phyloP scores from a whole-genome alignment of 2,113 vertebrate species.

The Eulemur rufifrons region DNA sequence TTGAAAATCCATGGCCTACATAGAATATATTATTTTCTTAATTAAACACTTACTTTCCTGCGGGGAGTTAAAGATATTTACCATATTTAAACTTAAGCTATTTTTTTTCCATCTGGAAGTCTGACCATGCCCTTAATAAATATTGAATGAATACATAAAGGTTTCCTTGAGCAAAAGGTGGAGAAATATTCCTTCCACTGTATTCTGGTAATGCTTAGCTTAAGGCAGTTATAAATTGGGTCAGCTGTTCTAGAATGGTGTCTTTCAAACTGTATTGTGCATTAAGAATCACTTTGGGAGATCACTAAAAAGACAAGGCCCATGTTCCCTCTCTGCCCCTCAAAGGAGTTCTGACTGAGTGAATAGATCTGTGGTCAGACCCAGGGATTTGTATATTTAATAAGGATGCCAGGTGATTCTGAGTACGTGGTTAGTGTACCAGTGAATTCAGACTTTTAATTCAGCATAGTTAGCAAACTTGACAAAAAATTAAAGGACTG shows the following conservation, averaged over 20 bases:
- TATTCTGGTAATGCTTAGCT: background rate
- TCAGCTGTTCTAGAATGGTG: background rate
- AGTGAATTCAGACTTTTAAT: background rate
- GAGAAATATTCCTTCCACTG: background rate
- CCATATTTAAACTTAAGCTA: background rate
- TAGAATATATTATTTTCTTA: background rate
- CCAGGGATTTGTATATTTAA: background rate
- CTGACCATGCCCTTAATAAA: background rate
- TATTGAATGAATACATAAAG: background rate
- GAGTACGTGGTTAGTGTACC: background rate
- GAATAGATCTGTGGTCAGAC: background rate
- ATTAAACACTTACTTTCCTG: background rate
- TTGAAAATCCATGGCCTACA: background rate
- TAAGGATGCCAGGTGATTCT: background rate
- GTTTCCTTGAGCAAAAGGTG: background rate
- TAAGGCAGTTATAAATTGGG: background rate
- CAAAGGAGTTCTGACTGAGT: background rate
- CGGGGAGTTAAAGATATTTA: background rate
- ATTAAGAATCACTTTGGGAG: background rate
- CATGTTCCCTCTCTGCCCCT: background rate
- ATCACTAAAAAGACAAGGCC: background rate
- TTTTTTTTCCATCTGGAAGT: slow-evolving; percentile 1
- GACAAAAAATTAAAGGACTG: background rate
- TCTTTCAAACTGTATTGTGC: background rate
- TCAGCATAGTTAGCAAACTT: background rate